These are phyloP conservation scores for Brachymystax lenok DNA, from an alignment of 2,797 vertebrate species.

Conservation along the genomic window DNA sequence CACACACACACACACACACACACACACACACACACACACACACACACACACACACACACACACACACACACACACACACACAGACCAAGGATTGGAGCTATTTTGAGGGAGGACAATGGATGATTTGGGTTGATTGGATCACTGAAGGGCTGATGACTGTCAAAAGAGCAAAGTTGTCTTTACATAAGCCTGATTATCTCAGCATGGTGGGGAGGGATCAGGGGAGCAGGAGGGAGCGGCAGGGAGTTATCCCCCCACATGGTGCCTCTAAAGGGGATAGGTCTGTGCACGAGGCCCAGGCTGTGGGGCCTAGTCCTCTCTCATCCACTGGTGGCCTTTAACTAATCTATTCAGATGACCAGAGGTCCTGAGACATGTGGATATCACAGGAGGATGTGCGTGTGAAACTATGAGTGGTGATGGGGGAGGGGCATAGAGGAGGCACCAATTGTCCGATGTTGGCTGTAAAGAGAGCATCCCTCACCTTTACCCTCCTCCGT, in stretches of 20 bases:
- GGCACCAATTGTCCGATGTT: conserved; percentile 60
- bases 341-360: conserved; percentile 91
- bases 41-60: conserved; percentile 37
- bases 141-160: conserved; percentile 97
- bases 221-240: conserved; percentile 42
- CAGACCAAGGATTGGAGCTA: conserved; percentile 92
- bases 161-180: conserved; percentile 99
- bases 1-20: too few relatives aligned
- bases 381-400: conserved; percentile 67
- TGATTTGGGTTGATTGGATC: conserved; percentile 94
- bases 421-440: conserved; percentile 54
- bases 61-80: not conserved
- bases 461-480: conserved; percentile 21
- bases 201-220: conserved; percentile 82
- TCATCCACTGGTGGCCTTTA: conserved; percentile 87
- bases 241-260: conserved; percentile 80
- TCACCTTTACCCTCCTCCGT: not conserved
- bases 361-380: conserved; percentile 75
- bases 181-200: conserved; percentile 99
- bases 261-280: conserved; percentile 83
- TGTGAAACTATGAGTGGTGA: conserved; percentile 22
- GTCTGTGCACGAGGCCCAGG: conserved; percentile 81
- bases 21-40: too few relatives aligned
- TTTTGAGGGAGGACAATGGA: conserved; percentile 85
- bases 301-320: conserved; percentile 81